These are phyloP conservation scores for Bos indicus DNA, from an alignment of 2,113 vertebrate species.

Conservation along the genomic window DNA sequence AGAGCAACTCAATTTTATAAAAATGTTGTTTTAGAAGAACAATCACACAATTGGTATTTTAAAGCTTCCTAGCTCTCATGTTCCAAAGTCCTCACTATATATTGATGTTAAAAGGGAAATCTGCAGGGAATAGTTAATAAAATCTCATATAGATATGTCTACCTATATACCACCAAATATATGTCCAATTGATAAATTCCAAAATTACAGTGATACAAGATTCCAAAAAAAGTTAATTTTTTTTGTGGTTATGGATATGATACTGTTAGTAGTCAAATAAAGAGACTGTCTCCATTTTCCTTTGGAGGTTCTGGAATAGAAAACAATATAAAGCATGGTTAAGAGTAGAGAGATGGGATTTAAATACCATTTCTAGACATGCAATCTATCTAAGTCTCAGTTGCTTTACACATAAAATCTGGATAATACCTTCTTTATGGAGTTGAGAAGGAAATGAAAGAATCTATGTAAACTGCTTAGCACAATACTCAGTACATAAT, in stretches of 20 bases:
- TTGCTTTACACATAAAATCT: background rate
- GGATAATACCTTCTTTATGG: background rate
- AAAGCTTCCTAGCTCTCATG: background rate
- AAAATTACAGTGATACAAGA: background rate
- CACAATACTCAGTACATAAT: background rate
- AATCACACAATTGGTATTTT: background rate
- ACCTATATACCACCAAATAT: background rate
- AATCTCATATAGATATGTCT: background rate
- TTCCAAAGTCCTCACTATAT: background rate
- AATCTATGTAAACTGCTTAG: background rate
- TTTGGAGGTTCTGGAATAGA: background rate
- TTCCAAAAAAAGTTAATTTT: background rate
- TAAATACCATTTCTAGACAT: background rate
- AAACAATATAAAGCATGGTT: background rate
- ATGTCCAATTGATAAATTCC: background rate
- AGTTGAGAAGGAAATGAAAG: slow-evolving; percentile 8
- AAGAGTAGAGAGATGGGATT: background rate
- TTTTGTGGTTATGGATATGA: background rate
- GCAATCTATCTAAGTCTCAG: background rate
- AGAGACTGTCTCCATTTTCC: background rate
- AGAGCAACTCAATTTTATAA: slow-evolving; percentile 26
- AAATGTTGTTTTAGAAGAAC: background rate
- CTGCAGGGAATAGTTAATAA: background rate
- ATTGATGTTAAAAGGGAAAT: background rate
- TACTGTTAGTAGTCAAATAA: background rate